Evolutionary conservation across 2,113 vertebrate genomes (phyloP).

Genomic region (Spilogale gracilis): DNA sequence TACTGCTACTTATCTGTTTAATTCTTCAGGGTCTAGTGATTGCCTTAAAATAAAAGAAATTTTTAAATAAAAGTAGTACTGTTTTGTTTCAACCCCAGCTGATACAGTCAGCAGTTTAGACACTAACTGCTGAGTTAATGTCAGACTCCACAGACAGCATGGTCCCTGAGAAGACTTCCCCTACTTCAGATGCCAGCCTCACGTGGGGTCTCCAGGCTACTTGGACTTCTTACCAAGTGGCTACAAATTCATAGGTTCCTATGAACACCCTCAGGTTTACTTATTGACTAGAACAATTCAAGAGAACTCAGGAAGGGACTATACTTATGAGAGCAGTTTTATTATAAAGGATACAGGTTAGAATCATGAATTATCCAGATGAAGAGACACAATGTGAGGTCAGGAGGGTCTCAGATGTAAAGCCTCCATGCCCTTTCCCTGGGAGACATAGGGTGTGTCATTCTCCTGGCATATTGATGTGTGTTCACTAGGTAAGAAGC

Average conservation of each 20-base stretch:
- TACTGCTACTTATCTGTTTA: not conserved
- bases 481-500: not conserved
- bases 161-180: not conserved
- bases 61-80: not conserved
- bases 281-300: not conserved
- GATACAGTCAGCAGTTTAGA: not conserved
- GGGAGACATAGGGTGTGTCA: not conserved
- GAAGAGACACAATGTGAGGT: not conserved
- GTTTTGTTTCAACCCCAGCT: not conserved
- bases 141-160: not conserved
- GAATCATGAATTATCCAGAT: not conserved
- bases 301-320: not conserved
- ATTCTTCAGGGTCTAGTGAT: not conserved
- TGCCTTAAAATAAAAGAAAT: not conserved
- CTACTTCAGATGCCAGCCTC: not conserved
- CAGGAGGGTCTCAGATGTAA: not conserved
- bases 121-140: not conserved
- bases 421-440: not conserved
- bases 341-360: not conserved
- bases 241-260: not conserved
- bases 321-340: not conserved
- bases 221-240: not conserved
- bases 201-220: not conserved
- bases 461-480: not conserved
- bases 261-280: not conserved